Evolutionary conservation across 2,888 invertebrate species (phyloP), one percentile per base, ranked within the genome.

Genomic region (Bembecia ichneumoniformis): DNA sequence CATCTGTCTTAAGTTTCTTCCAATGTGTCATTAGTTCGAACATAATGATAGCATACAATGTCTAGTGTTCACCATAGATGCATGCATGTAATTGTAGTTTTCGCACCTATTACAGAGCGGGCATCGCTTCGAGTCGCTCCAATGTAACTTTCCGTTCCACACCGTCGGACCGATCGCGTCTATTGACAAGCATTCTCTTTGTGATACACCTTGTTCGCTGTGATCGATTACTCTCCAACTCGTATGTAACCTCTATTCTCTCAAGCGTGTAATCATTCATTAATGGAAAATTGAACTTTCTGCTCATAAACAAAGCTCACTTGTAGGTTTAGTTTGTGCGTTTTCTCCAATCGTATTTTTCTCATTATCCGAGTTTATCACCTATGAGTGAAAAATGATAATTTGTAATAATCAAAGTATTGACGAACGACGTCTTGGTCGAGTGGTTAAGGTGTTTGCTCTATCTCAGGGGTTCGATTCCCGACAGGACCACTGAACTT

Each of bases 111-210:
- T 40, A 13, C n/a, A 40, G n/a, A 13, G 40, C 2, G 11, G 14
- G 11, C 40, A 40, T 40, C 28, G 28, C 28, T 28, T 28, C 28
- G 7, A 40, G 7, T 16, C 44, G 44, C 7, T 44, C 44, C 11
- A 52, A 59, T 57, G 66, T 68, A 64, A 82, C 82, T 84, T 83
- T 83, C 83, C 77, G 82, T 80, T 74, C 69, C 66, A 68, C 40
- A 14, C 40, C 40, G 14, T 7, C 40, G 40, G 11, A 77, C 62
- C 65, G 66, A 77, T 55, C 64, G 74, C 61, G 51, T 56, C 52
- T 54, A 65, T 64, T 74, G 69, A 72, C 62, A 62, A 71, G 65
- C 62, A 52, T 71, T 73, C 72, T 71, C 69, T 71, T 72, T 66
- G 64, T 67, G 68, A 64, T 62, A 63, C 63, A 59, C 60, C 13